Evolutionary conservation across 2,113 vertebrate species (phyloP).

Genomic region (Podiceps cristatus): DNA sequence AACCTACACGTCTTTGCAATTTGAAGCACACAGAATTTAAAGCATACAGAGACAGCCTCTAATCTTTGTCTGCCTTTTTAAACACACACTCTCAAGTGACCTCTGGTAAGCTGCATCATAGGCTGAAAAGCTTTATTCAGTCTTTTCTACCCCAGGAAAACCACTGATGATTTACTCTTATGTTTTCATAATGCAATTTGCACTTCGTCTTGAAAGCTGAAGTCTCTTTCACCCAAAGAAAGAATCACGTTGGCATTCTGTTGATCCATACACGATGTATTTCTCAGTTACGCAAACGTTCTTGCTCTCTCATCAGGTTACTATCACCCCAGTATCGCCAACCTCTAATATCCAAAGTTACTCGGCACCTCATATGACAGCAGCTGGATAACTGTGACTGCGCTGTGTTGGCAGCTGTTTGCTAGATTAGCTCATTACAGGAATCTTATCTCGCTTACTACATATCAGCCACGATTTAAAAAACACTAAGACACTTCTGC

Average conservation of each 20-base stretch:
- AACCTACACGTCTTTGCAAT: background rate
- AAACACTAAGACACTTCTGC: background rate
- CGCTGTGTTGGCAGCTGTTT: background rate
- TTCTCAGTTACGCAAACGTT: background rate
- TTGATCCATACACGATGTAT: background rate
- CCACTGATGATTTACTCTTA: background rate
- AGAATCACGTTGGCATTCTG: background rate
- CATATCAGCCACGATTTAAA: background rate
- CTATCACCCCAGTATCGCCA: background rate
- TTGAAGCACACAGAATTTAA: background rate
- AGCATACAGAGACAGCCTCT: background rate
- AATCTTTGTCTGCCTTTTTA: background rate
- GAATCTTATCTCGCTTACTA: background rate
- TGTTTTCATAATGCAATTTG: background rate
- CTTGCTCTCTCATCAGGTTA: background rate
- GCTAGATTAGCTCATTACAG: background rate
- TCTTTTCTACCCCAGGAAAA: background rate
- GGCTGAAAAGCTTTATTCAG: background rate
- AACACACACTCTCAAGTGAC: background rate
- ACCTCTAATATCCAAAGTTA: background rate
- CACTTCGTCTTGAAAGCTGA: background rate
- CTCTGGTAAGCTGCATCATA: background rate
- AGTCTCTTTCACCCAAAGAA: background rate
- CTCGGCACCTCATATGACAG: background rate
- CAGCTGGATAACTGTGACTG: background rate